phyloP scores from a whole-genome alignment of 2,888 invertebrate genomes.

The Drepanosiphum platanoidis region DNA sequence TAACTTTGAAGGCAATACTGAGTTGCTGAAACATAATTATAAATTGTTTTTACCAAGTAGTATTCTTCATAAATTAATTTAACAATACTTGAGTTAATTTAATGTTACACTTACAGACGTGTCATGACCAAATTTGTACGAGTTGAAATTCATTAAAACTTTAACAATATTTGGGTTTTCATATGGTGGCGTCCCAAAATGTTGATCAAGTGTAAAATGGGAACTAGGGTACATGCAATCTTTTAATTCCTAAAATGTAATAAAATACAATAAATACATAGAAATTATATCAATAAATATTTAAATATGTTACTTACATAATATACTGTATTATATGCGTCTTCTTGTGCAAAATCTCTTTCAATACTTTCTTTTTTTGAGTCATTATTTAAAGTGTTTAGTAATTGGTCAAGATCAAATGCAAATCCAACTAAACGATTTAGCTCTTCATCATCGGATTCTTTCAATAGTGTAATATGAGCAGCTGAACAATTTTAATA shows the following conservation, averaged over 20 bases:
- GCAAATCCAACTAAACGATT: slow-evolving; percentile 90
- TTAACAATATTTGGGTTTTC: slow-evolving; percentile 93
- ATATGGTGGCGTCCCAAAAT: slow-evolving; percentile 91
- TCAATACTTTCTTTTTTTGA: slow-evolving; percentile 92
- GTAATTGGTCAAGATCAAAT: slow-evolving; percentile 94
- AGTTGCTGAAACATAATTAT: slow-evolving; percentile 39
- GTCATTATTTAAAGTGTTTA: slow-evolving; percentile 90
- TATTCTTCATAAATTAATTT: not conserved
- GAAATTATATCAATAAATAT: not conserved
- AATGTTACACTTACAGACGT: slow-evolving; percentile 11
- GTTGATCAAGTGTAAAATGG: slow-evolving; percentile 84
- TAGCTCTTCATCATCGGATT: slow-evolving; percentile 80
- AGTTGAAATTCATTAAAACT: slow-evolving; percentile 89
- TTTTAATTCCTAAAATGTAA: slow-evolving; percentile 75
- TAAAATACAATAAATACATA: not conserved
- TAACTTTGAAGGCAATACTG: slow-evolving; percentile 34
- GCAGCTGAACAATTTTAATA: slow-evolving; percentile 71
- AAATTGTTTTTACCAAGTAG: not conserved
- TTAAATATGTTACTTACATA: slow-evolving; percentile 68
- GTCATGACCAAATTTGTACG: slow-evolving; percentile 85
- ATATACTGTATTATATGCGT: slow-evolving; percentile 71
- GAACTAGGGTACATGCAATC: slow-evolving; percentile 86
- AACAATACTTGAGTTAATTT: not conserved
- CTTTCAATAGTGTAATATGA: slow-evolving; percentile 85
- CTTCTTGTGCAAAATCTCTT: slow-evolving; percentile 83